Evolutionary conservation across 2,113 vertebrate species (phyloP), one percentile per base, ranked within the genome.

Genomic region (Pelvicachromis taeniatus): DNA sequence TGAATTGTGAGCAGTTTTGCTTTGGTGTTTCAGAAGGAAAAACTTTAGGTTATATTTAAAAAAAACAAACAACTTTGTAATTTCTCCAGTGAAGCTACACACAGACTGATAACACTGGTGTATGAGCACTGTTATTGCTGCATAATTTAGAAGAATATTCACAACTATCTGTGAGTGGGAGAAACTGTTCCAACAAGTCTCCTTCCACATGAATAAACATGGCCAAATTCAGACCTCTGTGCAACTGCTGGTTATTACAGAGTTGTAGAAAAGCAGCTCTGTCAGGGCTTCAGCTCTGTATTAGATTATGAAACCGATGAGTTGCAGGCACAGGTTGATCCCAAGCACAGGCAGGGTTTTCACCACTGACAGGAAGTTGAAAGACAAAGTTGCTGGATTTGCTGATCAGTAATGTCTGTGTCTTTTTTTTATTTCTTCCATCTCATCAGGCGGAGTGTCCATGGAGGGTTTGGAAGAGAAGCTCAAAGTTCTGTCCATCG

Each of bases 401-500:
- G 12, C 38, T 70, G 21, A 40, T 70, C 13, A 45, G 0, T 45
- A 13, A 50, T 50, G 45, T 68, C 9, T 73, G 26, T 61, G 38
- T 13, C 31, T 45, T 55, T 42, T 42, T 9, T 35, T 23, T 14
- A 29, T 14, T 84, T 50, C 10, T 21, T n/a, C 5, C 33, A 3
- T 11, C n/a, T 9, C n/a, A 17, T 35, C 13, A 7, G 42, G 4
- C 21, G 8, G 29, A 35, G 40, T 17, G 33, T 56, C 9, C 11
- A 96, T 99, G 97, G 97, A 97, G 88, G 92, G 88, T 82, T 89
- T 98, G 38, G 95, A 97, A 82, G 90, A 96, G 78, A 95, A 94
- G 42, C 96, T 99, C 17, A 93, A 90, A 12, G 85, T 84, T 10
- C 93, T 99, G 85, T 94, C 94, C 84, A 93, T 99, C 9, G 94